These are phyloP conservation scores for Trilocha varians DNA, from an alignment of 2,888 invertebrate species.

Conservation along the genomic window DNA sequence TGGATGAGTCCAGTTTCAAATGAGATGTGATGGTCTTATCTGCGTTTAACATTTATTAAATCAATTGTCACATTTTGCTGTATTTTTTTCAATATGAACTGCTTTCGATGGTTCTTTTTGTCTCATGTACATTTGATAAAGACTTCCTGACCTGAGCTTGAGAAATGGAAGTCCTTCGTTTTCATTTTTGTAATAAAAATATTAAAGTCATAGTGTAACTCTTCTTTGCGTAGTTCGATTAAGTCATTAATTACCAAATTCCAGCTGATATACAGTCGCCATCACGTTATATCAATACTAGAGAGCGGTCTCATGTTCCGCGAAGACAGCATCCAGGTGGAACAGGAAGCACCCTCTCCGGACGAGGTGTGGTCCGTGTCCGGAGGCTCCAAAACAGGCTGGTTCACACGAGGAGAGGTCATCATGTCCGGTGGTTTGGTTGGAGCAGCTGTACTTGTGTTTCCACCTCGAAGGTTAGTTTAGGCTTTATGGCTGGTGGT, in stretches of 20 bases:
- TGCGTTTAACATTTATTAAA: too few species aligned
- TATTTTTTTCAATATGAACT: too few species aligned
- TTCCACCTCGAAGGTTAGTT: constrained; percentile 44
- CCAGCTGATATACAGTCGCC: constrained; percentile 43
- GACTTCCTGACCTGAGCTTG: too few species aligned
- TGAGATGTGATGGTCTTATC: too few species aligned
- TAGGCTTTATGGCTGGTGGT: not conserved
- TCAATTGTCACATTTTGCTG: too few species aligned
- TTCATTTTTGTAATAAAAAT: too few species aligned
- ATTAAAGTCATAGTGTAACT: too few species aligned
- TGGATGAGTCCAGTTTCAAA: too few species aligned
- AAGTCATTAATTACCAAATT: constrained; percentile 7
- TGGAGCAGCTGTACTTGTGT: constrained; percentile 21
- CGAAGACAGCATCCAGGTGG: constrained; percentile 55
- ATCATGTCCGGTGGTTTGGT: constrained; percentile 16
- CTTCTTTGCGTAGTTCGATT: not conserved
- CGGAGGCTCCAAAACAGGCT: constrained; percentile 34
- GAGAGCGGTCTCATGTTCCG: constrained; percentile 60
- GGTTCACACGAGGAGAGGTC: constrained; percentile 49
- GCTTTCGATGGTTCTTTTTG: too few species aligned
- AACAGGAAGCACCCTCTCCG: constrained; percentile 42
- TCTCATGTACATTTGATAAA: too few species aligned
- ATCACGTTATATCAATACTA: constrained; percentile 46
- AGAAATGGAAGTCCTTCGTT: too few species aligned
- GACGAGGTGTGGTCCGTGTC: constrained; percentile 35